Evolutionary conservation across 1,140 invertebrate genomes (phyloP), one percentile per base, ranked within the genome.

Genomic region (Leucophenga varia): DNA sequence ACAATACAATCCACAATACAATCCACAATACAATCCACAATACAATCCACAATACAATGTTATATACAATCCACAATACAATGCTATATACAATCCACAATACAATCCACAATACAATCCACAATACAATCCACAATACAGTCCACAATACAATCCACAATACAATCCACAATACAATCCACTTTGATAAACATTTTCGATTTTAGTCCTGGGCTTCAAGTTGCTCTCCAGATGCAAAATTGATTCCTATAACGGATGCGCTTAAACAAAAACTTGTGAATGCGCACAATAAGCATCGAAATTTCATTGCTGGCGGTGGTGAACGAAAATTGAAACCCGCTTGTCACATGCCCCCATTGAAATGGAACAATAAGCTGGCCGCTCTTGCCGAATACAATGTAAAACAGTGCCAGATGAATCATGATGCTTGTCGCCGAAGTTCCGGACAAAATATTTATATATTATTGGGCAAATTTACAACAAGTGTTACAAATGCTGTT

Each of bases 391-490:
- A 43, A 7, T 37, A 73, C 2, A 73, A 73, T 38, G 65, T 71
- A 0, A 53, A 34, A 19, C 59, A 55, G 41, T 73, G 71, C n/a
- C 5, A 51, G 34, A 65, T 73, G 56, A 17, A 31, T 0, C 70
- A 73, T 47, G 71, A 73, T 5, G 47, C 37, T 1, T 73, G 71
- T 45, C 70, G 41, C 48, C 71, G 69, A 17, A 73, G 70, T 5
- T 53, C 67, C 21, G 71, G 71, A 3, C 71, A 73, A 52, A 71
- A 73, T 39, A n/a, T n/a, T n/a, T n/a, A n/a, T n/a, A n/a, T n/a
- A n/a, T n/a, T n/a, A n/a, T n/a, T n/a, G n/a, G n/a, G n/a, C n/a
- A n/a, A n/a, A n/a, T n/a, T n/a, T n/a, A n/a, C n/a, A n/a, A n/a
- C n/a, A n/a, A n/a, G n/a, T n/a, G n/a, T n/a, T n/a, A n/a, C n/a